Evolutionary conservation across 2,888 invertebrate genomes (phyloP), one percentile per base, ranked within the genome.

Genomic region (Drosophila longiperda): DNA sequence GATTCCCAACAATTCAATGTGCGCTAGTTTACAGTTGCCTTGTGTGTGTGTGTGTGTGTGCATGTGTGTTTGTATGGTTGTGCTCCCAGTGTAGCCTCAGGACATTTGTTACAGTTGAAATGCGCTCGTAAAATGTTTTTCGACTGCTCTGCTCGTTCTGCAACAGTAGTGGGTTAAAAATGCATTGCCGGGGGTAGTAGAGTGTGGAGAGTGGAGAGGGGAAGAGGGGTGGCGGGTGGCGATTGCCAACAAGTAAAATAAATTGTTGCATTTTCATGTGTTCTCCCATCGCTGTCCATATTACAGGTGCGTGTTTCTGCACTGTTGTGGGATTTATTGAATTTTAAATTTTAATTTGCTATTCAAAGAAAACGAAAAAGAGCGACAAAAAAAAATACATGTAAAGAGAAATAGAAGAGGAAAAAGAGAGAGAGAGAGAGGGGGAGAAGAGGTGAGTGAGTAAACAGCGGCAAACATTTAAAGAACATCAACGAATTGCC

Each of bases 91-190:
- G 73, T 74, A 73, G 75, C 89, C 75, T 76, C 63, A 50, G 90
- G 89, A 86, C 90, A 87, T 90, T 87, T 88, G 90, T 87, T 87
- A 90, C 87, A 89, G 87, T 90, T 90, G 87, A 87, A 90, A 90
- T 90, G 84, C 75, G 77, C 90, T 86, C 83, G 90, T 88, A 87
- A 87, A 90, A 87, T 87, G 88, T 75, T 82, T 81, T 84, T 75
- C 70, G 82, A 76, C 70, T 38, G 49, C 53, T 52, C 63, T 33
- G 33, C 52, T 62, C 17, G 57, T 57, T 69, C 72, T 65, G 75
- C 52, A 64, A 23, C 58, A 66, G 70, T 62, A 60, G 50, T 66
- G 70, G 72, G 71, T 66, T 65, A 61, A 73, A 73, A 66, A 75
- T 78, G 66, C 72, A 63, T 29, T 29, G 29, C 29, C 29, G 29